Percentiles rank a stretch among this genome's conserved stretches.
Evolutionary conservation across 64 coral and sea anemone species (phyloP).

Genomic region (Stichodactyla helianthus): DNA sequence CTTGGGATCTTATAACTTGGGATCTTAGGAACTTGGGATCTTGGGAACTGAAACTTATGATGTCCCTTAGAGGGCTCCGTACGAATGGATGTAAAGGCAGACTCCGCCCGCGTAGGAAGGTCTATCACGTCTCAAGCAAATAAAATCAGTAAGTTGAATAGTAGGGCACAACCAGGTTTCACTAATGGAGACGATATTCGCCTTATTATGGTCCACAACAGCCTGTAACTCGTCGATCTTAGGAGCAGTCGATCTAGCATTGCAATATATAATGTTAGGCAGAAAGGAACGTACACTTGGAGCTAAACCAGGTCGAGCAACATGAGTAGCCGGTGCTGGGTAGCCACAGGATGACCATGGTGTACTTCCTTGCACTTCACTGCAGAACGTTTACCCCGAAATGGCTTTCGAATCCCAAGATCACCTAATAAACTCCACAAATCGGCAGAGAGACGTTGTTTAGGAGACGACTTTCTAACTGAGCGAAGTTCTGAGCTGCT

Average conservation of each 20-base stretch:
- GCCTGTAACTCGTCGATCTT: conserved; percentile 57
- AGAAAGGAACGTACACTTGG: background rate
- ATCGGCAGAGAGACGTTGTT: conserved; percentile 14
- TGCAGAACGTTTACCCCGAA: conserved; percentile 44
- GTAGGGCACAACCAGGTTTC: conserved; percentile 38
- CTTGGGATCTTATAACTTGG: no score
- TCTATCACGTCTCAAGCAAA: conserved; percentile 51
- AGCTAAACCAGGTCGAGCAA: background rate
- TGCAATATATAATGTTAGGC: conserved; percentile 33
- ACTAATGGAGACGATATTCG: conserved; percentile 44
- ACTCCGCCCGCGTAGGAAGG: conserved; percentile 26
- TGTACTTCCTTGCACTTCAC: conserved; percentile 17
- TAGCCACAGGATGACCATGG: conserved; percentile 43
- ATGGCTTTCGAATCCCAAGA: no score
- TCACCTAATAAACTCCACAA: conserved; percentile 8
- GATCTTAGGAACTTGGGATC: no score
- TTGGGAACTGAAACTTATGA: no score
- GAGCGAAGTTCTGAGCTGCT: conserved; percentile 16
- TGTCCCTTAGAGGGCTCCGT: no score
- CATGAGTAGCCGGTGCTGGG: conserved; percentile 26
- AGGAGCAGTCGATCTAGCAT: conserved; percentile 37
- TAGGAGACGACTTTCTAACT: conserved; percentile 9
- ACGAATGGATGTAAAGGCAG: conserved; percentile 34
- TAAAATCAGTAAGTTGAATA: conserved; percentile 34
- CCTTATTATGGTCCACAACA: conserved; percentile 34